phyloP scores from a whole-genome alignment of 2,797 vertebrate genomes.

The Pangasius sanitwongsei region DNA sequence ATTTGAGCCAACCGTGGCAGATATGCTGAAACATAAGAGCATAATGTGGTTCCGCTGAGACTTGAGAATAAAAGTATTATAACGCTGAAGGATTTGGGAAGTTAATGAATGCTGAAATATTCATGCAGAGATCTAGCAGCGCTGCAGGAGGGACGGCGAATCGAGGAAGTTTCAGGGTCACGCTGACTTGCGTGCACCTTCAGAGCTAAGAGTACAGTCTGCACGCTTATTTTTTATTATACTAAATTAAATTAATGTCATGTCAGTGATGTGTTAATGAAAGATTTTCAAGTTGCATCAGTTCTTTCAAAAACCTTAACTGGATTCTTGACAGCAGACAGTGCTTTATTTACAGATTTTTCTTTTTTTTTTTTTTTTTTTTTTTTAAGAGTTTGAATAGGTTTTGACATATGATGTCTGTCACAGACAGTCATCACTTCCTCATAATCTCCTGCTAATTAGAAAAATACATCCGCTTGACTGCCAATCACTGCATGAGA shows the following conservation, averaged over 20 bases:
- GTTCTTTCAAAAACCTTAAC: neutral
- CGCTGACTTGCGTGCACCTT: neutral
- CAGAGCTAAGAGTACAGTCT: neutral
- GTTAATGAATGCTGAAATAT: conserved; percentile 52
- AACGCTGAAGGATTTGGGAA: conserved; percentile 28
- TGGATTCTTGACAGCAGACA: neutral
- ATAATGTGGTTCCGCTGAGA: neutral
- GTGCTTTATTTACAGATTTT: neutral
- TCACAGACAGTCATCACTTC: neutral
- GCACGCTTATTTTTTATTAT: neutral
- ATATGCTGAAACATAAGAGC: neutral
- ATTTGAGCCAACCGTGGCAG: neutral
- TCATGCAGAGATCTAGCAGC: conserved; percentile 36
- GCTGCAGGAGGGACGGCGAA: conserved; percentile 5
- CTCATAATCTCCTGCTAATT: neutral
- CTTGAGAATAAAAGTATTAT: conserved; percentile 42
- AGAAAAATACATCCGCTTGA: neutral
- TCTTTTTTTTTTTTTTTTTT: too few species aligned
- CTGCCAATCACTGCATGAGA: neutral
- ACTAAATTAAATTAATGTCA: neutral
- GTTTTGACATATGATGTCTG: neutral
- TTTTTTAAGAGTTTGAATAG: neutral
- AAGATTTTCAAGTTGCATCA: neutral
- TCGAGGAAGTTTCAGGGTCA: conserved; percentile 11
- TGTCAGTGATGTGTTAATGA: neutral